Evolutionary conservation across 2,888 invertebrate species (phyloP), one percentile per base, ranked within the genome.

Genomic region (Girardia tigrina): DNA sequence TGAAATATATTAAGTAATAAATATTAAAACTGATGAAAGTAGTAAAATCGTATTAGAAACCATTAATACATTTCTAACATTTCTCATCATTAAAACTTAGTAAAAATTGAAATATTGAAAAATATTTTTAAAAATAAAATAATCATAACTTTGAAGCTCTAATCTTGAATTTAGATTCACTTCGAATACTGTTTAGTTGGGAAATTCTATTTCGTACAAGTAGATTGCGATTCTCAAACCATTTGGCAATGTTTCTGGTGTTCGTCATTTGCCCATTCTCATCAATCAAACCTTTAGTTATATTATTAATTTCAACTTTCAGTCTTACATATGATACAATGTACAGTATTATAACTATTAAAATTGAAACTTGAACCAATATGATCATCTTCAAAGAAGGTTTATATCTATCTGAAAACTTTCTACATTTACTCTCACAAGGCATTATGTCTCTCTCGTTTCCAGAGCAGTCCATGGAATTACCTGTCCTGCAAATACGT

Each of bases 401-500:
- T 29, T 29, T 29, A 73, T 73, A 73, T n/a, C 73, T 6, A 29
- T 73, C 73, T 23, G 36, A 26, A 14, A 73, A 29, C n/a, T 73
- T 28, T 28, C 23, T 4, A 73, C 73, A 73, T 6, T 27, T 36
- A 16, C 29, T 4, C 14, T 26, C 36, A n/a, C 73, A 73, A 36
- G 36, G 26, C 8, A 29, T 28, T n/a, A 73, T 20, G 16, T 73
- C 29, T 26, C 73, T 28, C 16, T 23, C 26, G 23, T 73, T 73
- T 29, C 73, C 73, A 26, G 28, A 42, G 26, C 73, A 73, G 26
- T 73, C 36, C 1, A 14, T 36, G 29, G 28, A 36, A 42, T 73
- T 20, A 29, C 73, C 73, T 16, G 73, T 29, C 26, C 73, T 73
- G 23, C 73, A 73, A 6, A 29, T 4, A 16, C 73, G 56, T 26